phyloP scores from a whole-genome alignment of 2,113 vertebrate species.

The Myotis davidii region DNA sequence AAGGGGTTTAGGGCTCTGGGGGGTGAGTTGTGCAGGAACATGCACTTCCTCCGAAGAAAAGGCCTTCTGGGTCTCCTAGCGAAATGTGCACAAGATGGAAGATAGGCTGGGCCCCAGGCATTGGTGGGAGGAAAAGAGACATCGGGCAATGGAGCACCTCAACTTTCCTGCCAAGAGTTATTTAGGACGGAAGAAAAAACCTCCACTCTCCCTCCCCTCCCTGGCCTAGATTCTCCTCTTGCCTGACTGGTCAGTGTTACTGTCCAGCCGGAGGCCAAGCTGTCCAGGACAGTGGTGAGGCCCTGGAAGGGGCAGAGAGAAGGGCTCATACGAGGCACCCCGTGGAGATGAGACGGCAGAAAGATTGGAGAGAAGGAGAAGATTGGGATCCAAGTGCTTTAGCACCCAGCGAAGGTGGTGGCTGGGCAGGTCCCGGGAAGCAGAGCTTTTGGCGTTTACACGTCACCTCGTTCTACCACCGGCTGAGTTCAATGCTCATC shows the following conservation, averaged over 20 bases:
- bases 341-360: background rate
- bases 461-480: background rate
- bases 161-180: constrained; percentile 44
- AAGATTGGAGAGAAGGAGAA: background rate
- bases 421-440: background rate
- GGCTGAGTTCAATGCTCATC: background rate
- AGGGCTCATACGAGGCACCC: background rate
- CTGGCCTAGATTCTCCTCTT: constrained; percentile 75
- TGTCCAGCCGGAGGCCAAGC: constrained; percentile 56
- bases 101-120: background rate
- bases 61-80: background rate
- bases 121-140: background rate
- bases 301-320: constrained; percentile 32
- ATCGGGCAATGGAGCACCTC: background rate
- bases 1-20: background rate
- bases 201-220: constrained; percentile 17
- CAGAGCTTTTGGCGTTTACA: background rate
- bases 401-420: background rate
- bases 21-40: background rate
- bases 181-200: constrained; percentile 53
- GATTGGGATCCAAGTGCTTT: background rate
- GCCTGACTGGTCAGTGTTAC: constrained; percentile 69
- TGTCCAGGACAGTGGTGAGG: constrained; percentile 50
- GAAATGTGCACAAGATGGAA: background rate
- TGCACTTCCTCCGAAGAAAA: background rate